phyloP scores from a whole-genome alignment of 2,888 invertebrate genomes.

The Tinea trinotella region DNA sequence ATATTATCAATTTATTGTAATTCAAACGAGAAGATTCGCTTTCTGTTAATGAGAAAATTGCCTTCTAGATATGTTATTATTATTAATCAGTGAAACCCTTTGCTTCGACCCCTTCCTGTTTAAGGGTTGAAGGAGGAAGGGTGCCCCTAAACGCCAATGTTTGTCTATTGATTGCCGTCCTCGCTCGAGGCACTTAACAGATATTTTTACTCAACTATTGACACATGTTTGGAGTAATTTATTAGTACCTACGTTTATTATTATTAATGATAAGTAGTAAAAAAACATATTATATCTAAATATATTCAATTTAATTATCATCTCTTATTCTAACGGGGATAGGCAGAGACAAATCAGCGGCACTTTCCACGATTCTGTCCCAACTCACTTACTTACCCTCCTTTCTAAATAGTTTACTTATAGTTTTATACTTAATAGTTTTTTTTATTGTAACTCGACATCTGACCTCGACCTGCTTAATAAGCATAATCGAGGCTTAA shows the following conservation, averaged over 20 bases:
- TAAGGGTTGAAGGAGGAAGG: slow-evolving; percentile 9
- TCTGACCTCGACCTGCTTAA: too few relatives aligned
- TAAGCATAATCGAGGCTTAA: too few relatives aligned
- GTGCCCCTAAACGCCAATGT: slow-evolving; percentile 8
- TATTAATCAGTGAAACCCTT: slow-evolving; percentile 8
- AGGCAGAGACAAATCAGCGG: too few relatives aligned
- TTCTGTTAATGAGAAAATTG: slow-evolving; percentile 5
- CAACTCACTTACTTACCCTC: too few relatives aligned
- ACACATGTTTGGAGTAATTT: not conserved
- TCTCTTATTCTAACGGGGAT: too few relatives aligned
- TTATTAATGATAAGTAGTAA: not conserved
- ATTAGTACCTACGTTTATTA: not conserved
- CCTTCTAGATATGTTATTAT: slow-evolving; percentile 11
- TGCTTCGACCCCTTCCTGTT: slow-evolving; percentile 5
- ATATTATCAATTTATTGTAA: too few relatives aligned
- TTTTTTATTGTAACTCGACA: too few relatives aligned
- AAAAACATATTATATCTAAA: too few relatives aligned
- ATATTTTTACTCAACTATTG: not conserved
- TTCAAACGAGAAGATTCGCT: not conserved
- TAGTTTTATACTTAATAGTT: too few relatives aligned
- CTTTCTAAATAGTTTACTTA: too few relatives aligned
- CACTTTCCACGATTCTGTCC: too few relatives aligned
- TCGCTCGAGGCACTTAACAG: slow-evolving; percentile 14
- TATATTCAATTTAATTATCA: too few relatives aligned
- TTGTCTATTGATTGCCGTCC: slow-evolving; percentile 14